Evolutionary conservation across 2,113 vertebrate species (phyloP).

Genomic region (Lagopus leucura): DNA sequence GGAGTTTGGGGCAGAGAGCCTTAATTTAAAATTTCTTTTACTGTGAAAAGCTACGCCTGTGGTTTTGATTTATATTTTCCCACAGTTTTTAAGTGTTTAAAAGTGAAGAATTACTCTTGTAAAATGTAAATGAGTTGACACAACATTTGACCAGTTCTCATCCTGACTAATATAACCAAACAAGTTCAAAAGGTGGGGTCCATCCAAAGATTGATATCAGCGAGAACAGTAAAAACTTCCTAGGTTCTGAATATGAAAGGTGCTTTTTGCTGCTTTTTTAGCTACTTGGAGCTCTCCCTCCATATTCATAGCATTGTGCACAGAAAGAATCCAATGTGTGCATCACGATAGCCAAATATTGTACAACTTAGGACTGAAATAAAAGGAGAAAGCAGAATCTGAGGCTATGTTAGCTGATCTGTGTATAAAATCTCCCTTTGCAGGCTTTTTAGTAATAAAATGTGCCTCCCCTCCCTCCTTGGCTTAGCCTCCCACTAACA

Average conservation of each 20-base stretch:
- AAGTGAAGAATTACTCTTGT: not conserved
- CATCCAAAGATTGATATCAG: not conserved
- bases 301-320: not conserved
- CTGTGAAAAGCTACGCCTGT: slow-evolving; percentile 27
- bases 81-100: not conserved
- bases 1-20: slow-evolving; percentile 23
- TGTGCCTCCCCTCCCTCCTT: not conserved
- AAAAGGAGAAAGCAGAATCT: not conserved
- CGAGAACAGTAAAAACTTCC: not conserved
- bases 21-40: slow-evolving; percentile 64
- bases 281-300: not conserved
- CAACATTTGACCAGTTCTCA: not conserved
- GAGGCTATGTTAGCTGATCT: not conserved
- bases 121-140: not conserved
- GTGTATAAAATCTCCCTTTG: not conserved
- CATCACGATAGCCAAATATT: not conserved
- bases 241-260: not conserved
- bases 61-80: not conserved
- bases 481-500: not conserved
- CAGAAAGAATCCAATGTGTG: not conserved
- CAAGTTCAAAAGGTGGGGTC: not conserved
- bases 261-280: not conserved
- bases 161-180: not conserved
- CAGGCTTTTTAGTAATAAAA: not conserved
- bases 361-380: not conserved